Evolutionary conservation across 2,888 invertebrate species (phyloP), one percentile per base, ranked within the genome.

Genomic region (Drosophila ezoana): DNA sequence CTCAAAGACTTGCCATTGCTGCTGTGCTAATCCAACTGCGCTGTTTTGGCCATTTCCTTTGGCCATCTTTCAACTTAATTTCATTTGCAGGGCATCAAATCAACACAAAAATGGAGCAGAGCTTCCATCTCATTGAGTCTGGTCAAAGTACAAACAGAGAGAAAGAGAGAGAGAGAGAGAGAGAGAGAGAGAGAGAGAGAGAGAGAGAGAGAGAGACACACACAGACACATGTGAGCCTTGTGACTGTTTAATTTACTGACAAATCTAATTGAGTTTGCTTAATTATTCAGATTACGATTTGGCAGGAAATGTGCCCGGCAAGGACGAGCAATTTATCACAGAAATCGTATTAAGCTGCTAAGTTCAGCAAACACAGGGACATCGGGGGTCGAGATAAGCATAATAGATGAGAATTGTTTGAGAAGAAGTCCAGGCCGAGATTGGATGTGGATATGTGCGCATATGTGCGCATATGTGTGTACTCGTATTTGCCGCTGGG

Each of bases 251-350:
- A 54, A 71, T 74, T 76, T 56, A 62, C 71, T 63, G 68, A 72
- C 65, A 84, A 65, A 79, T 81, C 85, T 84, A 87, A 85, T 85
- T 82, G 87, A 76, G 79, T 76, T 82, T 85, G 69, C 65, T 85
- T 87, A 85, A 82, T 82, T 82, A 85, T 87, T 85, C 71, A 81
- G 76, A 82, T 87, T 79, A 87, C 76, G 51, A 79, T 72, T 79
- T 71, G 68, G 53, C 65, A 60, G 65, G 53, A 69, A 77, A 65
- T 62, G 66, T 20, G 67, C 43, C 20, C 48, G 13, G 59, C 66
- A 49, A 62, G 52, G 38, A 61, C 59, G 59, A 64, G 51, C 72
- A 65, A 82, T 86, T 79, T 85, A 76, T 80, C 72, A 69, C 59
- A 47, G 53, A 53, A 72, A 49, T 59, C 69, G 60, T 57, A 78